Percentiles rank a stretch among this genome's conserved stretches.
These are phyloP conservation scores for Dasyprocta punctata DNA, from an alignment of 2,113 vertebrate species.

Conservation along the genomic window DNA sequence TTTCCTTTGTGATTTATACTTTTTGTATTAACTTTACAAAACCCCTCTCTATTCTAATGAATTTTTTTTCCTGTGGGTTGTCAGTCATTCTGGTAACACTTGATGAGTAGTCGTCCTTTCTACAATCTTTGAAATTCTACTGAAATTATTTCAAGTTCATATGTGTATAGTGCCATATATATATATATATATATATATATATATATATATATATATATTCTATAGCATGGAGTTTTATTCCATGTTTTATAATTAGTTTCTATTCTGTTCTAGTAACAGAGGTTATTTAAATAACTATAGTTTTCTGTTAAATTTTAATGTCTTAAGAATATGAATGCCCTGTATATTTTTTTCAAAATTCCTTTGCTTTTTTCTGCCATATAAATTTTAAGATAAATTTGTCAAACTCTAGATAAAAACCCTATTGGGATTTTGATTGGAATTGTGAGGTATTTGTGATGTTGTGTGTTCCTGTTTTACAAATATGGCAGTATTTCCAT, in stretches of 20 bases:
- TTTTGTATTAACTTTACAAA: background rate
- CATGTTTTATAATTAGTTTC: background rate
- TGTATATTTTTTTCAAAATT: background rate
- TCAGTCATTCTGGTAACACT: background rate
- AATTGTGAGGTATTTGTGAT: background rate
- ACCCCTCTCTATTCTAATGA: too few relatives aligned
- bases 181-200: too few relatives aligned
- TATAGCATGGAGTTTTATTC: background rate
- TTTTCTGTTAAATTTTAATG: background rate
- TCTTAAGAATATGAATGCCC: background rate
- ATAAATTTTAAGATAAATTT: background rate
- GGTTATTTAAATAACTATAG: background rate
- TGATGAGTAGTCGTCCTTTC: background rate
- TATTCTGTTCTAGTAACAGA: background rate
- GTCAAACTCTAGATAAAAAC: background rate
- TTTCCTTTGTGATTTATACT: background rate
- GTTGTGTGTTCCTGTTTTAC: background rate
- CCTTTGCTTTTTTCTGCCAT: background rate
- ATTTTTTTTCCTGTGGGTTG: background rate
- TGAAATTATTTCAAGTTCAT: background rate
- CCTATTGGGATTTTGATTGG: background rate
- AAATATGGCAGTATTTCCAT: background rate
- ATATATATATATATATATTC: background rate
- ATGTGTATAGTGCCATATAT: background rate
- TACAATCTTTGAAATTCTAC: background rate